Percentiles rank a stretch among this genome's conserved stretches.
Conservation (phyloP, 2,113 vertebrate genomes). For the Amphiprion percula region DNA sequence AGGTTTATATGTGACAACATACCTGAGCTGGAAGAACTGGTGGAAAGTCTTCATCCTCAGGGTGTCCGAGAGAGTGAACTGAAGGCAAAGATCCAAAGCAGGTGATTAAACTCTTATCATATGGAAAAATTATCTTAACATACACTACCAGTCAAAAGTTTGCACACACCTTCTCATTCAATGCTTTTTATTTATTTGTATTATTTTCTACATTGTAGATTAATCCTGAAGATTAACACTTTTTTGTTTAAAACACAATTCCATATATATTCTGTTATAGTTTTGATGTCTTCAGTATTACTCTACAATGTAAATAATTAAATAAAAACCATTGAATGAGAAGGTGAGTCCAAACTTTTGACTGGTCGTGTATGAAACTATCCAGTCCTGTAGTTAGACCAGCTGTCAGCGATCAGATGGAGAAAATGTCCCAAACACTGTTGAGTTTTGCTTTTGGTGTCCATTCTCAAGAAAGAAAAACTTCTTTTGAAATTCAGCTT, state of each 20-base stretch:
- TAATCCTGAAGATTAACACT: too few species aligned
- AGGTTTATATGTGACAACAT: constrained; percentile 95
- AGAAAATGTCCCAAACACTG: background rate
- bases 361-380: background rate
- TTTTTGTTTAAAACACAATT: too few species aligned
- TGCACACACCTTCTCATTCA: too few species aligned
- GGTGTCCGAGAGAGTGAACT: constrained; percentile 95
- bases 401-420: background rate
- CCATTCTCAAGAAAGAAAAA: too few species aligned
- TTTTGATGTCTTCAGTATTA: too few species aligned
- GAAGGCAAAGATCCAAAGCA: constrained; percentile 89
- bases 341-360: too few species aligned
- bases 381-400: background rate
- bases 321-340: too few species aligned
- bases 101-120: constrained; percentile 77
- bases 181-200: too few species aligned
- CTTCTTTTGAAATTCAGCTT: background rate
- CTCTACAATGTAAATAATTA: too few species aligned
- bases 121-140: background rate
- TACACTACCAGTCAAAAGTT: too few species aligned
- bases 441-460: background rate
- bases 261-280: too few species aligned
- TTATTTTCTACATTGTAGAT: too few species aligned
- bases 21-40: constrained; percentile 92
- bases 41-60: constrained; percentile 92